phyloP scores from a whole-genome alignment of 2,113 vertebrate species.

The Felis chaus region DNA sequence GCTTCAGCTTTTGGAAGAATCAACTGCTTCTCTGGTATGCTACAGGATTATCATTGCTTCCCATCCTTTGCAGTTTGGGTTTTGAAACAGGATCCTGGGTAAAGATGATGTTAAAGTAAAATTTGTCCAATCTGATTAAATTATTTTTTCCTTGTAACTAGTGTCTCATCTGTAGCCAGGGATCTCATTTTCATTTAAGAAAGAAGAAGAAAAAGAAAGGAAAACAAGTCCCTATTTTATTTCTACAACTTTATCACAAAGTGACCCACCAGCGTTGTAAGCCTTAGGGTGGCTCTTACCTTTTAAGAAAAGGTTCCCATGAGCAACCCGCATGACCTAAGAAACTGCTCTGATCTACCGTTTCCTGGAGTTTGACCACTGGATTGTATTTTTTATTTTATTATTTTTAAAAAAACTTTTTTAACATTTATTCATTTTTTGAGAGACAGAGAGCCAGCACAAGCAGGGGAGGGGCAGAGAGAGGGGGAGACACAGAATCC shows the following conservation, averaged over 20 bases:
- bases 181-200: not conserved
- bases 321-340: accelerated
- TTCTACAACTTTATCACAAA: not conserved
- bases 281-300: not conserved
- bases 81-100: not conserved
- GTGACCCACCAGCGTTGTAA: not conserved
- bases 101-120: conserved; percentile 3
- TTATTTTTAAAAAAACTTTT: too few species aligned
- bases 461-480: too few species aligned
- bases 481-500: too few species aligned
- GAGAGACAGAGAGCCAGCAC: too few species aligned
- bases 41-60: conserved; percentile 50
- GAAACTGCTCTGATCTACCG: not conserved
- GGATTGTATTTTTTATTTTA: not conserved
- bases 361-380: not conserved
- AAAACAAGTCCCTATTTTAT: not conserved
- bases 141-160: conserved; percentile 7
- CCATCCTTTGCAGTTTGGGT: conserved; percentile 21
- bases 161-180: not conserved
- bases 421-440: too few species aligned
- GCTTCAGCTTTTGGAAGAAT: conserved; percentile 70
- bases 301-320: accelerated
- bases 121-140: not conserved
- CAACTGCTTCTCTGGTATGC: conserved; percentile 51
- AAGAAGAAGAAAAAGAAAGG: too few species aligned